Conservation (phyloP, 1,140 invertebrate species). For the Platorchestia sp. region DNA sequence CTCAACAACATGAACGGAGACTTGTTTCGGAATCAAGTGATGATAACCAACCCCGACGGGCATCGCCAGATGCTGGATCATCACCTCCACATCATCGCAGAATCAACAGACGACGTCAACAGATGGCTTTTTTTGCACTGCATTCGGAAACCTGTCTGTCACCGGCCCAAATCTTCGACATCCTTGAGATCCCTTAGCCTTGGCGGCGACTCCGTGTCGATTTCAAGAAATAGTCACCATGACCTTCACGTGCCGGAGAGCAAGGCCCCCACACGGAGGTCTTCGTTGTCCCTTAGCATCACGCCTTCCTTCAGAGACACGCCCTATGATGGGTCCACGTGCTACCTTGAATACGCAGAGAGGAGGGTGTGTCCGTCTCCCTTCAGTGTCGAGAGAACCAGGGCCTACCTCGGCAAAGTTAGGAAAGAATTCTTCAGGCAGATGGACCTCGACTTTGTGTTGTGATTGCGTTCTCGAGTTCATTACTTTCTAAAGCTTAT, state of each 20-base stretch:
- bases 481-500: too few species aligned
- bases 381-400: background rate
- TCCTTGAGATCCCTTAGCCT: background rate
- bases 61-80: background rate
- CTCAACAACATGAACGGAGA: conserved; percentile 23
- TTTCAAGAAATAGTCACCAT: background rate
- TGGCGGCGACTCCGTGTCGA: background rate
- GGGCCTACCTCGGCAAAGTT: background rate
- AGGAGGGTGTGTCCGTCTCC: background rate
- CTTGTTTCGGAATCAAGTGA: background rate
- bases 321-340: conserved; percentile 4
- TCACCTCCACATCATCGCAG: conserved; percentile 7
- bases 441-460: conserved; percentile 5
- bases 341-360: background rate
- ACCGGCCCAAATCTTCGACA: background rate
- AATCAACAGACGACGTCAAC: conserved; percentile 11
- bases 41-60: background rate
- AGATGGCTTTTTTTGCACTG: conserved; percentile 33
- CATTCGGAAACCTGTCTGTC: conserved; percentile 4
- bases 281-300: background rate
- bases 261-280: background rate
- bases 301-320: conserved; percentile 23
- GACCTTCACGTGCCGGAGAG: background rate
- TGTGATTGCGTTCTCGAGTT: background rate
- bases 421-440: conserved; percentile 19